Evolutionary conservation across 1,140 invertebrate species (phyloP).

Genomic region (Maconellicoccus hirsutus): DNA sequence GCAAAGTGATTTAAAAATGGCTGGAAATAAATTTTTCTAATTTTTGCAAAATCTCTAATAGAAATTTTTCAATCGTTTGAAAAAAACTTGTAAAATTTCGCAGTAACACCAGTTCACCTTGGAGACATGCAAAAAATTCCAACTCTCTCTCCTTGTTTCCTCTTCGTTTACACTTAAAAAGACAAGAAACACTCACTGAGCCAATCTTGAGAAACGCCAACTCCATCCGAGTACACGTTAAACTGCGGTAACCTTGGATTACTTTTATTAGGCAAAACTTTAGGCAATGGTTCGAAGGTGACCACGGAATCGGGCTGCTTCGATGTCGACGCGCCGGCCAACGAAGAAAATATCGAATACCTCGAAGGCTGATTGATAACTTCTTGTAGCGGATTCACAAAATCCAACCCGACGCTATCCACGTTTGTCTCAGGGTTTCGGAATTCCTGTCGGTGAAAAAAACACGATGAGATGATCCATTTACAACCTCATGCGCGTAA

Average conservation of each 20-base stretch:
- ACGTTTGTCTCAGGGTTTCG: neutral
- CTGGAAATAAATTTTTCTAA: too few species aligned
- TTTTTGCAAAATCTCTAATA: too few species aligned
- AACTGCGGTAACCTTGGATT: slow-evolving; percentile 11
- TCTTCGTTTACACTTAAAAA: too few species aligned
- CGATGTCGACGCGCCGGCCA: neutral
- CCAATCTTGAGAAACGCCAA: neutral
- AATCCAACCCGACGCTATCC: slow-evolving; percentile 10
- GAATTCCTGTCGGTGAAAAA: slow-evolving; percentile 1
- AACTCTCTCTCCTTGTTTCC: too few species aligned
- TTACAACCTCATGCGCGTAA: too few species aligned
- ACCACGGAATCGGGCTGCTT: slow-evolving; percentile 7
- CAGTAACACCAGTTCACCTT: too few species aligned
- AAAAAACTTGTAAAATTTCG: too few species aligned
- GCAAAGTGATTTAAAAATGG: too few species aligned
- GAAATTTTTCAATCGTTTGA: too few species aligned
- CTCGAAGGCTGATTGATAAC: neutral
- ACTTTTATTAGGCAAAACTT: neutral
- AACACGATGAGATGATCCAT: too few species aligned
- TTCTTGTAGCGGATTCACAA: slow-evolving; percentile 14
- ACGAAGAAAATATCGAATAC: slow-evolving; percentile 11
- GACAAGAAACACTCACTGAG: neutral
- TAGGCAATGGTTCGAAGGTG: slow-evolving; percentile 15
- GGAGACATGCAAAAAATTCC: too few species aligned
- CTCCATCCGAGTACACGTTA: neutral